Percentiles rank a stretch among this genome's conserved stretches.
Evolutionary conservation across 2,113 vertebrate species (phyloP).

Genomic region (Heptranchias perlo): DNA sequence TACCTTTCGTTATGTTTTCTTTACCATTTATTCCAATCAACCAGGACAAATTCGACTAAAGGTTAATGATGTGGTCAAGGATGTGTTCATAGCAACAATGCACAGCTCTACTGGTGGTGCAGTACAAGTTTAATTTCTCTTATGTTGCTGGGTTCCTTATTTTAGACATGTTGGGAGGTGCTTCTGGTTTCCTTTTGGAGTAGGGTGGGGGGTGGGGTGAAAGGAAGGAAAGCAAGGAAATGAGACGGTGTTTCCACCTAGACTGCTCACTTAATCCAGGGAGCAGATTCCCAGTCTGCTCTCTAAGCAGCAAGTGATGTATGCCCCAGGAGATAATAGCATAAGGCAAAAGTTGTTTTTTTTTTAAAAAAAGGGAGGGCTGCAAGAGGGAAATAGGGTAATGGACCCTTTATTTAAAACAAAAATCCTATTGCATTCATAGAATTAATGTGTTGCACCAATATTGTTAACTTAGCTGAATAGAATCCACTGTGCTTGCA

Average conservation of each 20-base stretch:
- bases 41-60: conserved; percentile 52
- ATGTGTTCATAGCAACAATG: not conserved
- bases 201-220: not conserved
- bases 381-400: not conserved
- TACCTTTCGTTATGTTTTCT: conserved; percentile 57
- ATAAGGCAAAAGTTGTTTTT: not conserved
- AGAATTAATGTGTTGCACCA: not conserved
- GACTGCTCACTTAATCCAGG: not conserved
- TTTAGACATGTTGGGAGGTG: not conserved
- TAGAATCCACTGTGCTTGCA: not conserved
- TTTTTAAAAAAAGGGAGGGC: not conserved
- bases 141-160: not conserved
- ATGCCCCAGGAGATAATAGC: not conserved
- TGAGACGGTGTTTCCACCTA: not conserved
- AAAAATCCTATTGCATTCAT: not conserved
- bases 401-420: not conserved
- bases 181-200: not conserved
- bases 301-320: not conserved
- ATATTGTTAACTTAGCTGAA: not conserved
- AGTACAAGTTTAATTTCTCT: not conserved
- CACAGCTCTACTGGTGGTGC: not conserved
- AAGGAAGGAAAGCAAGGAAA: not conserved
- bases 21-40: conserved; percentile 53
- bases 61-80: too few species aligned
- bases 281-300: not conserved